A percentile compares a stretch with the other conserved stretches of the same genome.
These are phyloP conservation scores for Tinamus major DNA, from an alignment of 2,797 vertebrate genomes.

Conservation along the genomic window DNA sequence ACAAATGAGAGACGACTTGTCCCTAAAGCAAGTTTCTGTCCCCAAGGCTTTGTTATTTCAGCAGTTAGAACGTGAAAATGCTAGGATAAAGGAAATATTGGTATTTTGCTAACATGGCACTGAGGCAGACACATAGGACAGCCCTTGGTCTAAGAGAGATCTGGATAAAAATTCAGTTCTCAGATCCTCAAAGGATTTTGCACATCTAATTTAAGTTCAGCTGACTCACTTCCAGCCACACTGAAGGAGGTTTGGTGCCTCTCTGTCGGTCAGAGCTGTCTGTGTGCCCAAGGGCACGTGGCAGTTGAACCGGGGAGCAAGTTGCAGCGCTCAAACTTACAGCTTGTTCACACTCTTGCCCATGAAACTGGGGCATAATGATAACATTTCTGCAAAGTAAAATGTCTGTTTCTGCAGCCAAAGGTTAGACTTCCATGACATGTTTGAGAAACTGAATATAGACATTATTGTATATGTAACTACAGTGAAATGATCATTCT, in stretches of 20 bases:
- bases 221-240: accelerated
- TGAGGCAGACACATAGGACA: background rate
- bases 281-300: accelerated
- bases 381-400: background rate
- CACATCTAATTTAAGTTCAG: background rate
- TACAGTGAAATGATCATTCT: background rate
- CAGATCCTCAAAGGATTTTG: background rate
- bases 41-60: background rate
- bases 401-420: background rate
- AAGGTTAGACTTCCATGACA: background rate
- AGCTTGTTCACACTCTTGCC: background rate
- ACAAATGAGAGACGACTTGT: background rate
- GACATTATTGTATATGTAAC: background rate
- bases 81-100: background rate
- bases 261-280: background rate
- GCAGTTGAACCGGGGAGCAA: background rate
- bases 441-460: background rate
- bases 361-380: background rate
- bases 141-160: background rate
- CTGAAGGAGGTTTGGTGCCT: background rate
- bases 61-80: background rate
- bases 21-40: background rate
- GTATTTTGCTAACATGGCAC: background rate
- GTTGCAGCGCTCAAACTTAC: background rate
- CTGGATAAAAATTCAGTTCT: background rate